These are phyloP conservation scores for Minunthozetes semirufus DNA, from an alignment of 2,888 invertebrate species.

Conservation along the genomic window DNA sequence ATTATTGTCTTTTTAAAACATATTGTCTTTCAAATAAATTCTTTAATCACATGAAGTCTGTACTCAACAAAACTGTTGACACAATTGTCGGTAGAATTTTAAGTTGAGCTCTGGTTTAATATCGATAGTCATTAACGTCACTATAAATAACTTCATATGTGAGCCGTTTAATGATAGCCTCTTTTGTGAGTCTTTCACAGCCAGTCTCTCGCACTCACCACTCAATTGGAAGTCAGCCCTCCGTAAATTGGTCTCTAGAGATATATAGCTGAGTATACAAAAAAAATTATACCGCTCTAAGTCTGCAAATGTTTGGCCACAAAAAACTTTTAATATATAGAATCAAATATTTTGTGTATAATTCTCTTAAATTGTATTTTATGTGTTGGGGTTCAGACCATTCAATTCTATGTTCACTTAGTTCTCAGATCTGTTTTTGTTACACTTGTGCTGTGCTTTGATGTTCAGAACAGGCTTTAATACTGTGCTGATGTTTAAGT, in stretches of 20 bases:
- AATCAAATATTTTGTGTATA: background rate
- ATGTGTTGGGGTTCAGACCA: background rate
- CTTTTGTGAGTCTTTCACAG: background rate
- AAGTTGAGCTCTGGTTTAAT: background rate
- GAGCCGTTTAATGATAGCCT: background rate
- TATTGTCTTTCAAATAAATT: too few species aligned
- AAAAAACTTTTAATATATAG: conserved; percentile 20
- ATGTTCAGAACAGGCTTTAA: background rate
- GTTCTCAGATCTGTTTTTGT: too few species aligned
- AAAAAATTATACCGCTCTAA: background rate
- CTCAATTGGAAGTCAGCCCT: background rate
- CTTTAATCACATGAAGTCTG: too few species aligned
- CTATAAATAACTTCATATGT: conserved; percentile 27
- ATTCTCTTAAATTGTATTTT: conserved; percentile 1
- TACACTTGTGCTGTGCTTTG: background rate
- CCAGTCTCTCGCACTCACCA: background rate
- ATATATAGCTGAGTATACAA: background rate
- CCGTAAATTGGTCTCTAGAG: background rate
- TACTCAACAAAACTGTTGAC: too few species aligned
- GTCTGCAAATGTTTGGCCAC: background rate
- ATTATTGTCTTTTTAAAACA: too few species aligned
- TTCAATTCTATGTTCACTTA: background rate
- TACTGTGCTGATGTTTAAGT: conserved; percentile 7
- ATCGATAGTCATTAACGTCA: conserved; percentile 28
- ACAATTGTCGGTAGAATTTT: background rate